Percentiles rank a stretch among this genome's conserved stretches.
phyloP scores from a whole-genome alignment of 2,797 vertebrate genomes.

The Sandelia bainsii region DNA sequence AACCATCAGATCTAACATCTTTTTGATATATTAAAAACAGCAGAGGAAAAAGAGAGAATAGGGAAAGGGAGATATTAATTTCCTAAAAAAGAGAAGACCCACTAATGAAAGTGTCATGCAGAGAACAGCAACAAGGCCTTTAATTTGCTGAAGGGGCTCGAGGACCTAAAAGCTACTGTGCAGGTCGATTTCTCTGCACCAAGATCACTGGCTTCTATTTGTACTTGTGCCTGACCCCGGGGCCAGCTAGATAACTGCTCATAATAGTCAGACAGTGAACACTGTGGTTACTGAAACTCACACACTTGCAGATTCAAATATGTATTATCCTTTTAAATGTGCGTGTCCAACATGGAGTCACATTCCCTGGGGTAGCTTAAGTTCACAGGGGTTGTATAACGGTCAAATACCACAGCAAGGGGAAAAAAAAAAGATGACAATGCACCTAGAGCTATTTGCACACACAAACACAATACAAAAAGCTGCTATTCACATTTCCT shows the following conservation, averaged over 20 bases:
- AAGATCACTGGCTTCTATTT: slow-evolving; percentile 62
- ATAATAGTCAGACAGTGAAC: slow-evolving; percentile 48
- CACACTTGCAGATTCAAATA: slow-evolving; percentile 54
- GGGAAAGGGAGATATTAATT: slow-evolving; percentile 57
- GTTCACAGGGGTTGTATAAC: slow-evolving; percentile 62
- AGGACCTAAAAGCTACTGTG: slow-evolving; percentile 48
- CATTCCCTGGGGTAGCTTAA: slow-evolving; percentile 45
- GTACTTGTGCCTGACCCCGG: slow-evolving; percentile 66
- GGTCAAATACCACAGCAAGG: slow-evolving; percentile 61
- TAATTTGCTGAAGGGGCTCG: slow-evolving; percentile 49
- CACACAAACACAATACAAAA: slow-evolving; percentile 38
- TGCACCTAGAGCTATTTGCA: slow-evolving; percentile 50
- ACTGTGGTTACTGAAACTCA: slow-evolving; percentile 51
- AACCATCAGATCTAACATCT: slow-evolving; percentile 37
- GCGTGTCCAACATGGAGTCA: slow-evolving; percentile 55
- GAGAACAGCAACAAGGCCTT: slow-evolving; percentile 52
- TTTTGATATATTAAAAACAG: slow-evolving; percentile 40
- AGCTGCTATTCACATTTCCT: slow-evolving; percentile 49
- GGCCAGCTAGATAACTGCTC: slow-evolving; percentile 66
- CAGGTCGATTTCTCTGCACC: slow-evolving; percentile 38
- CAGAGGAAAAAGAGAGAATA: slow-evolving; percentile 55
- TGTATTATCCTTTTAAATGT: slow-evolving; percentile 62
- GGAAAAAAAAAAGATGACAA: slow-evolving; percentile 37
- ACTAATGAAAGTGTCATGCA: slow-evolving; percentile 44
- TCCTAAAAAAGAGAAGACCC: slow-evolving; percentile 43